A percentile compares a stretch with the other conserved stretches of the same genome.
phyloP scores from a whole-genome alignment of 1,140 invertebrate species.

The Drosophila fuyamai region DNA sequence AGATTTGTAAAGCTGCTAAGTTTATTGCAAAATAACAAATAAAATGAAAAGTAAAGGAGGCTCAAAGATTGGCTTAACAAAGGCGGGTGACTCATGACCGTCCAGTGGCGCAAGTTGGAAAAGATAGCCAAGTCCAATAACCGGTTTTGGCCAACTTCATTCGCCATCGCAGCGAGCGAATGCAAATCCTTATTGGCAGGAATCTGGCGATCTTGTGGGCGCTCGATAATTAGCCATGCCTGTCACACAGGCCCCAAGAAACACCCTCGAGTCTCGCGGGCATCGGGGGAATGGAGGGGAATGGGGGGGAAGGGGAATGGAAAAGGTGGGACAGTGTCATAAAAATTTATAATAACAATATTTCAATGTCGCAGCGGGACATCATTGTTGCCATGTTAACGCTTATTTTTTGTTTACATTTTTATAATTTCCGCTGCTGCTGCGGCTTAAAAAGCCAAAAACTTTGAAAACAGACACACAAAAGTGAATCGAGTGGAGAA shows the following conservation, averaged over 20 bases:
- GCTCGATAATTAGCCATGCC: slow-evolving; percentile 42
- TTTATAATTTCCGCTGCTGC: slow-evolving; percentile 52
- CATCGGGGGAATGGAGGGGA: slow-evolving; percentile 6
- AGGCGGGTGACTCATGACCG: no score
- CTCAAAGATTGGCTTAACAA: no score
- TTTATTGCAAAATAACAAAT: no score
- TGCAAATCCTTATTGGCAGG: slow-evolving; percentile 14
- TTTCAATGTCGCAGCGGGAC: slow-evolving; percentile 82
- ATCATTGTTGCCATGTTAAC: slow-evolving; percentile 84
- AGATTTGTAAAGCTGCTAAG: no score
- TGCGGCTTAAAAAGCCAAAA: slow-evolving; percentile 40
- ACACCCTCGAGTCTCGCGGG: slow-evolving; percentile 4
- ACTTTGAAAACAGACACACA: slow-evolving; percentile 11
- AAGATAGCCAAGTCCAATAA: background rate
- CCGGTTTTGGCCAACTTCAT: slow-evolving; percentile 4
- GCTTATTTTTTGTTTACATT: slow-evolving; percentile 81
- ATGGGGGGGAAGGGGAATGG: background rate
- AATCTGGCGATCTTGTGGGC: slow-evolving; percentile 16
- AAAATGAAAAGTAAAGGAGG: no score
- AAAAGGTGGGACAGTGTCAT: slow-evolving; percentile 68
- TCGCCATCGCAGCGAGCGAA: background rate
- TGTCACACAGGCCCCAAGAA: slow-evolving; percentile 10
- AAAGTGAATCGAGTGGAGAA: slow-evolving; percentile 4
- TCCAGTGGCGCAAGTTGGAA: background rate
- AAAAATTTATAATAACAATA: slow-evolving; percentile 84